Evolutionary conservation across 2,888 invertebrate species (phyloP).

Genomic region (Heliconius hortense): DNA sequence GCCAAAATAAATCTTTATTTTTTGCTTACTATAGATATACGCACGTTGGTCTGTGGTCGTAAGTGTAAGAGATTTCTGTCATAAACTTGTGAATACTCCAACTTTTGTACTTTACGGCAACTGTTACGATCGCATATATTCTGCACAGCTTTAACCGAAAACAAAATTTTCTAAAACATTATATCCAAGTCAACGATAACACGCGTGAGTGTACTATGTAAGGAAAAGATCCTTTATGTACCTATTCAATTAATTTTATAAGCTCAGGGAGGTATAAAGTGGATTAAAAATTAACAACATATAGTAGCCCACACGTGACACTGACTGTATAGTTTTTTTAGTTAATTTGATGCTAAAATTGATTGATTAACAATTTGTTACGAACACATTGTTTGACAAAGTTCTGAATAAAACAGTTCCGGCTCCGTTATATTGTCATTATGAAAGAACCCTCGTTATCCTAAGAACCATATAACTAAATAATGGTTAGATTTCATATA

Average conservation of each 20-base stretch:
- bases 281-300: not conserved
- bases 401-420: not conserved
- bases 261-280: not conserved
- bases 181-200: not conserved
- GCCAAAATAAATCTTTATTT: too few species aligned
- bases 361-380: not conserved
- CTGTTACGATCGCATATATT: conserved; percentile 20
- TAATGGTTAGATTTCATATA: not conserved
- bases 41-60: not conserved
- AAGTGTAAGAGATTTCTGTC: conserved; percentile 14
- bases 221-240: not conserved
- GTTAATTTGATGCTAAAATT: not conserved
- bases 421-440: not conserved
- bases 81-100: conserved; percentile 15
- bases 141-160: conserved; percentile 7
- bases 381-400: too few species aligned
- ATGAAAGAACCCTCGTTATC: conserved; percentile 1
- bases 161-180: conserved; percentile 44
- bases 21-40: not conserved
- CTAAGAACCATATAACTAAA: not conserved
- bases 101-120: conserved; percentile 15
- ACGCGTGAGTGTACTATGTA: not conserved
- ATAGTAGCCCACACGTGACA: not conserved
- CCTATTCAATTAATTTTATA: conserved; percentile 12
- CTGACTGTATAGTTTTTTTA: not conserved